These are phyloP conservation scores for Oreonectes daqikongensis DNA, from an alignment of 2,797 vertebrate species.

Conservation along the genomic window DNA sequence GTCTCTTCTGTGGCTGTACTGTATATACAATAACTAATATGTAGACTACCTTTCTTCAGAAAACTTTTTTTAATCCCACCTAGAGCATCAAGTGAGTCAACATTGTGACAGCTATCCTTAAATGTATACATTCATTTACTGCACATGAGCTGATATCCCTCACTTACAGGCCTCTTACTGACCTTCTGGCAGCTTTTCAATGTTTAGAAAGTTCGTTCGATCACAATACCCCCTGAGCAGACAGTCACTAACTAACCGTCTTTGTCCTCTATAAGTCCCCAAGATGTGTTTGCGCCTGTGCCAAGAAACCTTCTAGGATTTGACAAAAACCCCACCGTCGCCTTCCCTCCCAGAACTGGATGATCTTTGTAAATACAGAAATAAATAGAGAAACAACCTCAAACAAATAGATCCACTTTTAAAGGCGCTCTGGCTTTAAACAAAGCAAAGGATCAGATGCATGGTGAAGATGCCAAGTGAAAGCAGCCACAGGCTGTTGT, in stretches of 20 bases:
- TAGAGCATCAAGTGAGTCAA: background rate
- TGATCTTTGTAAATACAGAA: slow-evolving; percentile 56
- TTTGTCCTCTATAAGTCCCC: slow-evolving; percentile 56
- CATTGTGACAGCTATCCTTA: background rate
- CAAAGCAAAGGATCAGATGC: slow-evolving; percentile 58
- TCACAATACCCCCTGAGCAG: slow-evolving; percentile 45
- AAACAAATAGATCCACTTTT: slow-evolving; percentile 59
- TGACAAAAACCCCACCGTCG: slow-evolving; percentile 52
- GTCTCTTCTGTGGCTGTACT: too few species aligned
- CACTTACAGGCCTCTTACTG: slow-evolving; percentile 6
- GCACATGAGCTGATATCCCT: background rate
- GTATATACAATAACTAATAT: too few species aligned
- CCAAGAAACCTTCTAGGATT: slow-evolving; percentile 56
- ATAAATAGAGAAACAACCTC: slow-evolving; percentile 58
- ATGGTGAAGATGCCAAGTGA: slow-evolving; percentile 44
- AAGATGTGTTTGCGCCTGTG: slow-evolving; percentile 53
- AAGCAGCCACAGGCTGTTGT: slow-evolving; percentile 55
- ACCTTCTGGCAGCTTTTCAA: slow-evolving; percentile 44
- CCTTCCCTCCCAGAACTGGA: slow-evolving; percentile 50
- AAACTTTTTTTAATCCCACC: background rate
- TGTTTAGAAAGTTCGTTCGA: slow-evolving; percentile 46
- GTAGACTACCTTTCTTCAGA: too few species aligned
- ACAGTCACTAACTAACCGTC: slow-evolving; percentile 46
- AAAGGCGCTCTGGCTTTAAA: slow-evolving; percentile 55
- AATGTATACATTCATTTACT: background rate